Evolutionary conservation across 2,888 invertebrate species (phyloP), one percentile per base, ranked within the genome.

Genomic region (Papilio protenor): DNA sequence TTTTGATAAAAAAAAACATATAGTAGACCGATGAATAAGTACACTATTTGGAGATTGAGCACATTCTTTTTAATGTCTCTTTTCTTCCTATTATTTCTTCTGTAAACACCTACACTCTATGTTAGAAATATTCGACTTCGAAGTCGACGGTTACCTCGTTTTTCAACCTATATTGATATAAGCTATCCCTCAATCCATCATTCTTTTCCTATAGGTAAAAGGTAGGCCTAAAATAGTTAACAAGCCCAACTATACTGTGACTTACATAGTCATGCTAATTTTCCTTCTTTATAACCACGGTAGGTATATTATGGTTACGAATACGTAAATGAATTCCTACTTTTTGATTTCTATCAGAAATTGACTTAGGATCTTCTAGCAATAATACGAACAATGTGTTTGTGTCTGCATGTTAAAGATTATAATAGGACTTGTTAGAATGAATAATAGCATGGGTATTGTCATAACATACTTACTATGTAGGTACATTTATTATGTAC

Each of bases 401-500:
- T 57, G 57, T 57, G 18, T 55, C 18, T 18, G 8, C 3, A 40
- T 40, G 21, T 59, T 61, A 27, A 59, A 59, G 59, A 23, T 59
- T 59, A 12, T 59, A 6, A 6, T 59, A 57, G 21, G 8, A 57
- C 27, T 40, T 66, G 12, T 66, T 45, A 45, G 4, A 69, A 69
- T 11, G 12, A 69, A 45, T 45, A 45, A 66, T 45, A 66, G 21
- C 66, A 69, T n/a, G 12, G 14, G 45, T 69, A 69, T 69, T 69
- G 66, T 69, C 4, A 69, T 21, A 45, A 69, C 11, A 45, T 12
- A 45, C 21, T 61, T 61, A 61, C 27, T 61, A 61, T 61, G 61
- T 61, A 27, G n/a, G 40, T 40, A 8, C 40, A 21, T 18, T n/a
- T 45, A 69, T 69, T 69, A 69, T 69, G 66, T 69, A 45, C 45